phyloP scores from a whole-genome alignment of 2,888 invertebrate species.

The Phalera bucephala region DNA sequence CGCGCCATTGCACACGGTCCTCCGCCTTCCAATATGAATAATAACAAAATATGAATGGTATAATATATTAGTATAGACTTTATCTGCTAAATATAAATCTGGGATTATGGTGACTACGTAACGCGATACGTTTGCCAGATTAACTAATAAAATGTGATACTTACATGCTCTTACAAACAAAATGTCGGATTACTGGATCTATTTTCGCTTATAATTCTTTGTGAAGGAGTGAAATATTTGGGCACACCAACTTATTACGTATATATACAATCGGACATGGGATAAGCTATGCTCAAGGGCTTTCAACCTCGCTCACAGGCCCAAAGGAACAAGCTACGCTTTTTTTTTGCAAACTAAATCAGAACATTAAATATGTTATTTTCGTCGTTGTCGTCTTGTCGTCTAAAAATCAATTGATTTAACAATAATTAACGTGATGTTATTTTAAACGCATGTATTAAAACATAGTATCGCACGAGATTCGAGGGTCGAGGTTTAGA shows the following conservation, averaged over 20 bases:
- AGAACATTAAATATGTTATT: too few relatives aligned
- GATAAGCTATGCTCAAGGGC: slow-evolving; percentile 35
- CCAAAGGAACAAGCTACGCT: slow-evolving; percentile 16
- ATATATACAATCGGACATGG: slow-evolving; percentile 18
- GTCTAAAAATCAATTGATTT: too few relatives aligned
- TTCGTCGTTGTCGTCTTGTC: too few relatives aligned
- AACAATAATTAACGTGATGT: too few relatives aligned
- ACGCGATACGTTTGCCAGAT: background rate
- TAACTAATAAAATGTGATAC: background rate
- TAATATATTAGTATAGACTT: too few relatives aligned
- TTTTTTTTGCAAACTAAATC: slow-evolving; percentile 27
- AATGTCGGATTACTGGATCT: background rate
- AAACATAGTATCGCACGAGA: too few relatives aligned
- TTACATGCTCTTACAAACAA: background rate
- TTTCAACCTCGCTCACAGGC: slow-evolving; percentile 15
- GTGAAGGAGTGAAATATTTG: slow-evolving; percentile 13
- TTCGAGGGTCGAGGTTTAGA: too few relatives aligned
- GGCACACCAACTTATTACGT: slow-evolving; percentile 3
- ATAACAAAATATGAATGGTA: too few relatives aligned
- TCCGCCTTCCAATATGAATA: too few relatives aligned
- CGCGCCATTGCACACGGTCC: too few relatives aligned
- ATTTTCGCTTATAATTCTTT: slow-evolving; percentile 14
- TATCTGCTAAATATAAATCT: background rate
- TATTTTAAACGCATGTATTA: too few relatives aligned
- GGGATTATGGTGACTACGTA: background rate